Base-by-base conservation (phyloP, 2,888 invertebrate species). In the Microctonus brassicae region DNA sequence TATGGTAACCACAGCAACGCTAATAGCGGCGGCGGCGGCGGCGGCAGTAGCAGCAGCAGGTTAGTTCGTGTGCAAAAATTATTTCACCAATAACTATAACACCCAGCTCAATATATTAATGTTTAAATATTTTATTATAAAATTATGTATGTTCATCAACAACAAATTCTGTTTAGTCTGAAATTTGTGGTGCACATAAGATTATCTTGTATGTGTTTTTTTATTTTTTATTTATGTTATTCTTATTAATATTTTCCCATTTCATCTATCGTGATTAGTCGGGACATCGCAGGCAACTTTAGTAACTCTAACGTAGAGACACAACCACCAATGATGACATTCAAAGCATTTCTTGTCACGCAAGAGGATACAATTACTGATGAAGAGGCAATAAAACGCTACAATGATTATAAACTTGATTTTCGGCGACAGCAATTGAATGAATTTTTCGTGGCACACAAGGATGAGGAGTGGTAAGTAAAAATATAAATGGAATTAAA, bases 401-500 rank as follows among this genome's bases (percentile, higher is more conserved):
- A 99, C 89, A 97, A 97, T 88, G 98, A 99, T 85, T 99, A 99
- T 89, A 99, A 99, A 89, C 90, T 96, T 83, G 99, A 99, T 83
- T 99, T 98, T 88, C 94, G 95, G 82, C 91, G 97, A 67, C 97
- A 97, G 86, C 99, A 99, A 88, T 92, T 99, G 69, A 97, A 97
- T 89, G 98, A 99, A 88, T 99, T 99, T 90, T 99, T 99, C 89
- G 94, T 98, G 82, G 95, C 96, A 58, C 99, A 99, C 90, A 99
- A 99, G 89, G 99, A 99, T 84, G 99, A 99, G 89, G 99, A 99
- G 93, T 99, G 99, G 99, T 99, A 92, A 90, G 95, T 89, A n/a
- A 1, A 4, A 1, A 22, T 5, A 65, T 7, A 7, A 17, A 4
- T 47, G 7, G n/a, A n/a, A n/a, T n/a, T n/a, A n/a, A n/a, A n/a